Evolutionary conservation across 2,797 vertebrate genomes (phyloP).

Genomic region (Hyperoplus lanceolatus): DNA sequence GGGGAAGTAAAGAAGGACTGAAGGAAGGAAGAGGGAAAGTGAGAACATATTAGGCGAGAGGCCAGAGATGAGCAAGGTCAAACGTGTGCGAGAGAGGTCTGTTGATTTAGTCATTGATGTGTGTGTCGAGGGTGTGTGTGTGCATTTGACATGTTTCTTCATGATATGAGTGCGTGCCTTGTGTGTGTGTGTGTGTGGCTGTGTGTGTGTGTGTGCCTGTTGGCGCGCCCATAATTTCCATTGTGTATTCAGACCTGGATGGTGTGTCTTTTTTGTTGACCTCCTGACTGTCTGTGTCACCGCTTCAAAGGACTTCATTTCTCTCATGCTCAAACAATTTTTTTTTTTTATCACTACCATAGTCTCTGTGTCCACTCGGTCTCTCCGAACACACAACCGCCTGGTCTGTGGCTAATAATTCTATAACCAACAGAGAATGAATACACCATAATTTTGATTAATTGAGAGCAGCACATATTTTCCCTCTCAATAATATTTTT

Average conservation of each 20-base stretch:
- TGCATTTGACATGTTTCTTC: slow-evolving; percentile 27
- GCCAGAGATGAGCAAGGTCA: slow-evolving; percentile 52
- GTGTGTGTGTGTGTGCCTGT: neutral
- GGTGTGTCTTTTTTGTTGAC: slow-evolving; percentile 40
- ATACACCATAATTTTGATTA: slow-evolving; percentile 1
- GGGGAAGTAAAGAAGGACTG: slow-evolving; percentile 29
- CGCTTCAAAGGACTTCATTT: slow-evolving; percentile 52
- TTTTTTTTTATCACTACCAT: slow-evolving; percentile 21
- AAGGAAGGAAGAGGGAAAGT: slow-evolving; percentile 24
- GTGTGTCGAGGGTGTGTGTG: slow-evolving; percentile 25
- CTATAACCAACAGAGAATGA: slow-evolving; percentile 2
- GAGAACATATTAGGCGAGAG: slow-evolving; percentile 23
- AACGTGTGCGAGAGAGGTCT: slow-evolving; percentile 39
- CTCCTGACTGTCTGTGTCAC: slow-evolving; percentile 53
- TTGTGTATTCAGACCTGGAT: slow-evolving; percentile 28
- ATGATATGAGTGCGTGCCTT: neutral
- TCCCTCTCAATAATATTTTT: neutral
- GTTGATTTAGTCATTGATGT: slow-evolving; percentile 51
- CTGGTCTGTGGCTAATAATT: neutral
- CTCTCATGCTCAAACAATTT: slow-evolving; percentile 32
- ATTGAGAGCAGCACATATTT: neutral
- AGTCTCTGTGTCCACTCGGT: neutral
- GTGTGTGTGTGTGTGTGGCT: neutral
- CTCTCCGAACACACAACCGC: neutral
- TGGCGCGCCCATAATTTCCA: neutral